Conservation (phyloP, 2,888 invertebrate species). For the Drosophila peninsularis region DNA sequence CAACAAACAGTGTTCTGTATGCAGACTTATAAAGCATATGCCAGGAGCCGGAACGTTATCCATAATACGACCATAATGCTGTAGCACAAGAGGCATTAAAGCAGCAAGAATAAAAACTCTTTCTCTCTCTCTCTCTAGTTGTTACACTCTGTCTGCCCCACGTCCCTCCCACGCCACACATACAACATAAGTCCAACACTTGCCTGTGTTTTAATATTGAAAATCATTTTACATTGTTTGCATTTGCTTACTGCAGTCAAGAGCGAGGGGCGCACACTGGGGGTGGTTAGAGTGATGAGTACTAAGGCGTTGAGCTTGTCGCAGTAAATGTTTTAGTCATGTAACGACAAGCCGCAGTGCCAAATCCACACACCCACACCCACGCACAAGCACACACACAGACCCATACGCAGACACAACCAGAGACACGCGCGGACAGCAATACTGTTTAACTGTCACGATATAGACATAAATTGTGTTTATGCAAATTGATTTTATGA, state of each 20-base stretch:
- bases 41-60: constrained; percentile 28
- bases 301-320: constrained; percentile 62
- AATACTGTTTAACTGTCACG: constrained; percentile 13
- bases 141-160: background rate
- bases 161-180: background rate
- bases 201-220: constrained; percentile 60
- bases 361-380: constrained; percentile 28
- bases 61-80: constrained; percentile 59
- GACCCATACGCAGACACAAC: background rate
- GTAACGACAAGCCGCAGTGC: constrained; percentile 71
- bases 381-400: constrained; percentile 9
- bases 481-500: constrained; percentile 61
- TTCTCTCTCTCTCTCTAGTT: too few species aligned
- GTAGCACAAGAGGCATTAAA: constrained; percentile 50
- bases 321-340: constrained; percentile 75
- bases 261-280: background rate
- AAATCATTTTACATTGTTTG: constrained; percentile 77
- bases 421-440: constrained; percentile 5
- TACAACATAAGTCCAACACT: constrained; percentile 37
- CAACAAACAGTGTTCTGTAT: constrained; percentile 6
- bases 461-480: constrained; percentile 54
- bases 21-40: constrained; percentile 45
- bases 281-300: constrained; percentile 39
- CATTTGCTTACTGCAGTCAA: constrained; percentile 45
- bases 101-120: constrained; percentile 45